Evolutionary conservation across 2,797 vertebrate species (phyloP).

Genomic region (Limosa lapponica): DNA sequence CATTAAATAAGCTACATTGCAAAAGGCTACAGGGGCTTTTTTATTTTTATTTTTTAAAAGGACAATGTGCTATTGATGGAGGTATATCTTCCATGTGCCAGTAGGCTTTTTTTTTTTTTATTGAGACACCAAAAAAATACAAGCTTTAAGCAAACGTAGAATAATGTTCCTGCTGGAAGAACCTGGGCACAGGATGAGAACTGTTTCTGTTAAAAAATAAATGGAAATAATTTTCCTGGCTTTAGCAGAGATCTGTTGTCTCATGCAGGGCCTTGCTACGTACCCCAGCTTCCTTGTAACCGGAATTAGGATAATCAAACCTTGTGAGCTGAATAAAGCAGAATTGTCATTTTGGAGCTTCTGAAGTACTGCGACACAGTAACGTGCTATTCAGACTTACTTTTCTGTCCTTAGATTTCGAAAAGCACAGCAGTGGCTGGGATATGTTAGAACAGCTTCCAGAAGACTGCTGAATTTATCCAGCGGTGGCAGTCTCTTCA

Average conservation of each 20-base stretch:
- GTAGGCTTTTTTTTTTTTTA: not conserved
- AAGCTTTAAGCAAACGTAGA: not conserved
- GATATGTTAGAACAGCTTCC: slow-evolving; percentile 87
- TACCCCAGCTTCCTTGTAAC: not conserved
- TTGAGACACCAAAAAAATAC: not conserved
- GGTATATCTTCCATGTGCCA: not conserved
- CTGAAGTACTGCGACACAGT: not conserved
- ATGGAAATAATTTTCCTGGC: not conserved
- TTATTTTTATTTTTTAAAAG: not conserved
- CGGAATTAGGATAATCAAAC: not conserved
- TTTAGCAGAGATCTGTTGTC: not conserved
- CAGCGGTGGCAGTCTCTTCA: slow-evolving; percentile 86
- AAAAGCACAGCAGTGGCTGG: slow-evolving; percentile 91
- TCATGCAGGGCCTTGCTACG: not conserved
- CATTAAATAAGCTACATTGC: not conserved
- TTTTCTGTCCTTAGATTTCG: slow-evolving; percentile 78
- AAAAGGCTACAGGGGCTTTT: not conserved
- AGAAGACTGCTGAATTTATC: slow-evolving; percentile 82
- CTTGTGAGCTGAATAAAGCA: not conserved
- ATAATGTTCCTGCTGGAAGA: not conserved
- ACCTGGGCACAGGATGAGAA: not conserved
- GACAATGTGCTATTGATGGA: not conserved
- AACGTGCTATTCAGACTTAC: slow-evolving; percentile 62
- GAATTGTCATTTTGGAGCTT: not conserved
- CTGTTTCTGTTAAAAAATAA: not conserved